phyloP scores from a whole-genome alignment of 2,888 invertebrate genomes.

The Stratiomys singularior region DNA sequence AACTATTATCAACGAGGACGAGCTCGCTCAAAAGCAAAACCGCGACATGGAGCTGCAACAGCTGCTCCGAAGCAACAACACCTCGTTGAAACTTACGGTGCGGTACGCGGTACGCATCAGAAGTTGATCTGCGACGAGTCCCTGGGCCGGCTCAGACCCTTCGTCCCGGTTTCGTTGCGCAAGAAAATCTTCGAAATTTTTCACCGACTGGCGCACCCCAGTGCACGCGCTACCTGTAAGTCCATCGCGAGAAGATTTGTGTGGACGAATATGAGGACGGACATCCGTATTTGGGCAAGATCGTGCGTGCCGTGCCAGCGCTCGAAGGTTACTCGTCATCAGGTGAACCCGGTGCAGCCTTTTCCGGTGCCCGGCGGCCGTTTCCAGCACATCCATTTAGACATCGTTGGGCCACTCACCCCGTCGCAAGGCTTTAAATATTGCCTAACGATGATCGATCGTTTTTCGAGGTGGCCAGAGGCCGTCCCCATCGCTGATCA shows the following conservation, averaged over 20 bases:
- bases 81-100: background rate
- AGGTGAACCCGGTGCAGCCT: background rate
- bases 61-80: background rate
- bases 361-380: background rate
- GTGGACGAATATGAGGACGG: background rate
- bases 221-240: background rate
- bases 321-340: background rate
- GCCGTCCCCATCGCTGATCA: background rate
- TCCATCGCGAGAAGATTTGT: too few relatives aligned
- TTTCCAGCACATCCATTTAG: background rate
- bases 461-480: background rate
- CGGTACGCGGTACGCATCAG: too few relatives aligned
- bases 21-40: background rate
- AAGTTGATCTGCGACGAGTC: background rate
- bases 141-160: background rate
- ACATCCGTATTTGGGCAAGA: background rate
- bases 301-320: background rate
- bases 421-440: background rate
- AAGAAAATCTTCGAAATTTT: background rate
- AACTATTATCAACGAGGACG: background rate
- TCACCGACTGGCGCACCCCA: background rate
- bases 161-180: background rate
- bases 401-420: background rate
- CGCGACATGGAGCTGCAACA: background rate
- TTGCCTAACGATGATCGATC: background rate